Evolutionary conservation across 2,888 invertebrate genomes (phyloP).

Genomic region (Caradrina clavipalpis): DNA sequence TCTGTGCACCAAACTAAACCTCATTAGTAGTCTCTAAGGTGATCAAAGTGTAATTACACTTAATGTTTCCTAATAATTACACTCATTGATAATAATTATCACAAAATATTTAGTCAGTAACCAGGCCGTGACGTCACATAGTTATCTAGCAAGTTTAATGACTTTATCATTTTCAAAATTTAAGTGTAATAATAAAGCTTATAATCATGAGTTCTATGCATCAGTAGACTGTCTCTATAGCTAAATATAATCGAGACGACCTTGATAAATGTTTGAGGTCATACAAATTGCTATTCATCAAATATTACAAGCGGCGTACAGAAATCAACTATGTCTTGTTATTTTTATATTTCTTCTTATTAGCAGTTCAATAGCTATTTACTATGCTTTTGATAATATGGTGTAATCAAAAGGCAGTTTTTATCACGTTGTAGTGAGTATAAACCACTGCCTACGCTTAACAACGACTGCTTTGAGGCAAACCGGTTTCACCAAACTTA

Average conservation of each 20-base stretch:
- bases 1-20: constrained; percentile 3
- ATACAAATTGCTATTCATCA: constrained; percentile 31
- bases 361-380: constrained; percentile 11
- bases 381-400: constrained; percentile 15
- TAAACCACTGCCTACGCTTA: constrained; percentile 2
- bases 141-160: constrained; percentile 4
- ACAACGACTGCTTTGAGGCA: constrained; percentile 9
- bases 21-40: constrained; percentile 29
- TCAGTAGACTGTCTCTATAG: constrained; percentile 40
- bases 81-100: constrained; percentile 25
- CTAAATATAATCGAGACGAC: constrained; percentile 61
- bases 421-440: constrained; percentile 8
- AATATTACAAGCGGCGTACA: constrained; percentile 52
- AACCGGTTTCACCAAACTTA: constrained; percentile 41
- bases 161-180: background rate
- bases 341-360: constrained; percentile 8
- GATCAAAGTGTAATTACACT: constrained; percentile 18
- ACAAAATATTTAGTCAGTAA: constrained; percentile 13
- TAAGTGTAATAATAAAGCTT: background rate
- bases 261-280: constrained; percentile 56
- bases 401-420: constrained; percentile 6
- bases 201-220: constrained; percentile 29
- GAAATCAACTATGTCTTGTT: constrained; percentile 37
- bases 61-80: constrained; percentile 33
- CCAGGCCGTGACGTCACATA: constrained; percentile 9